A percentile compares a stretch with the other conserved stretches of the same genome.
These are phyloP conservation scores for Sitta carolinensis DNA, from an alignment of 2,797 vertebrate species.

Conservation along the genomic window DNA sequence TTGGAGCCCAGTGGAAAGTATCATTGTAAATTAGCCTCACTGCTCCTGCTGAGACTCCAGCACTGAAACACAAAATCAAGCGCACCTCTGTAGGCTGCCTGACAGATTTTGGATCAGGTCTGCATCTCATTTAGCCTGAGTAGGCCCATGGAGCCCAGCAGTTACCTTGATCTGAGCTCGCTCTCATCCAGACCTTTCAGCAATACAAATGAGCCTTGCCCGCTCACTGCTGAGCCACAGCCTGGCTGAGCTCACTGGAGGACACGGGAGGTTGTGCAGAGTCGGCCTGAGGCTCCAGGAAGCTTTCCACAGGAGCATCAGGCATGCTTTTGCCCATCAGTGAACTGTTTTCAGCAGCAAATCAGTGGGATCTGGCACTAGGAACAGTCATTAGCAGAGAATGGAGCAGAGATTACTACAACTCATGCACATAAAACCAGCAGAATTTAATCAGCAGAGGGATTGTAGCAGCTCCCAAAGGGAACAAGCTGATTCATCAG, in stretches of 20 bases:
- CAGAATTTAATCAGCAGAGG: constrained; percentile 35
- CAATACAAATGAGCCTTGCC: not conserved
- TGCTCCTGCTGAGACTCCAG: not conserved
- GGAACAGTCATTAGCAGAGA: constrained; percentile 5
- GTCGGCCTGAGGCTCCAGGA: not conserved
- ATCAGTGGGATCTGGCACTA: constrained; percentile 5
- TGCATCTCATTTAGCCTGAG: not conserved
- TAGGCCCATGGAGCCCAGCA: not conserved
- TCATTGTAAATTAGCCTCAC: not conserved
- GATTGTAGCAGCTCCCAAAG: constrained; percentile 6
- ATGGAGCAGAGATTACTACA: constrained; percentile 41
- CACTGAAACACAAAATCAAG: not conserved
- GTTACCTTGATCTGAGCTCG: not conserved
- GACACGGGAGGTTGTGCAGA: not conserved
- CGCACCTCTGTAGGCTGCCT: not conserved
- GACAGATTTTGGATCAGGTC: not conserved
- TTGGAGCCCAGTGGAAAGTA: not conserved
- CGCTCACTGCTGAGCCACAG: not conserved
- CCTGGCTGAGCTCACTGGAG: not conserved
- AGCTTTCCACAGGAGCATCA: constrained; percentile 2
- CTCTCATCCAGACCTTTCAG: not conserved
- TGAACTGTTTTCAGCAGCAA: not conserved
- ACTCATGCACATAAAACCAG: not conserved
- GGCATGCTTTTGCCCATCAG: not conserved
- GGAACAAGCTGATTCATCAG: constrained; percentile 6